Conservation (phyloP, 2,888 invertebrate species). For the Nematopogon swammerdamellus region DNA sequence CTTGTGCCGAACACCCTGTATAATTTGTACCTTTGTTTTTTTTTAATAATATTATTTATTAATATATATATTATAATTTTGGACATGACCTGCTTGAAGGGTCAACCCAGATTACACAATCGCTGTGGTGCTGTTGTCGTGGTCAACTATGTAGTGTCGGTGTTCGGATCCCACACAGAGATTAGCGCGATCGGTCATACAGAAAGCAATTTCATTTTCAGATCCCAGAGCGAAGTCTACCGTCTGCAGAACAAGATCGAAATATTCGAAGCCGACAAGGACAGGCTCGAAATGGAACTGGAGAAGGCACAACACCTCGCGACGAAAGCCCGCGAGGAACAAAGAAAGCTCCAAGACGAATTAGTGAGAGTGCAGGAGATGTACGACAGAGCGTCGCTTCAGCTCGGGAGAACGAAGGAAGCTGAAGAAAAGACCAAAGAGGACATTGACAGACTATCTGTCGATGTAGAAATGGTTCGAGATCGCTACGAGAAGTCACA, state of each 20-base stretch:
- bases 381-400: slow-evolving; percentile 83
- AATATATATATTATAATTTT: no score
- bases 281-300: slow-evolving; percentile 78
- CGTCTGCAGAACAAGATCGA: slow-evolving; percentile 87
- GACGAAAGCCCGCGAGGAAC: slow-evolving; percentile 80
- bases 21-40: no score
- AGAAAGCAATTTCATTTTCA: slow-evolving; percentile 28
- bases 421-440: slow-evolving; percentile 89
- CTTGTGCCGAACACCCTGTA: no score
- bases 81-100: no score
- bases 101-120: no score
- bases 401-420: slow-evolving; percentile 82
- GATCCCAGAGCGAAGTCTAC: slow-evolving; percentile 87
- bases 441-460: slow-evolving; percentile 70
- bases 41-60: no score
- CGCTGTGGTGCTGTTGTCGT: no score
- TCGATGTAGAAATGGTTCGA: slow-evolving; percentile 83
- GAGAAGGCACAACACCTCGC: slow-evolving; percentile 80
- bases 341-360: slow-evolving; percentile 85
- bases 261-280: slow-evolving; percentile 82
- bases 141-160: no score
- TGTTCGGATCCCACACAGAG: neutral
- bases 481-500: slow-evolving; percentile 88
- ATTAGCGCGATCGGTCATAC: neutral
- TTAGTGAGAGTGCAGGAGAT: slow-evolving; percentile 81